These are phyloP conservation scores for Triplophysa dalaica DNA, from an alignment of 2,113 vertebrate genomes.

Conservation along the genomic window DNA sequence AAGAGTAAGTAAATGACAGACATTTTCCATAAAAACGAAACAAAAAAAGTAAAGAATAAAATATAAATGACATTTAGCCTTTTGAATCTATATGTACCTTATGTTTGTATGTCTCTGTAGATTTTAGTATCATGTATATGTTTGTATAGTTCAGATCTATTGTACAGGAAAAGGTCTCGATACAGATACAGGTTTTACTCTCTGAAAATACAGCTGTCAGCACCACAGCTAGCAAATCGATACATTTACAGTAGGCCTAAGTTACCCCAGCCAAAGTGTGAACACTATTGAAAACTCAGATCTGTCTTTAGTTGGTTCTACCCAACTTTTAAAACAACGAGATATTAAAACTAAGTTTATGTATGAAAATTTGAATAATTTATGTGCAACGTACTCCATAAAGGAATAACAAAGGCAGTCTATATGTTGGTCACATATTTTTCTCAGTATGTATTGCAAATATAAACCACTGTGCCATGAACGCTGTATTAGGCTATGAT, in stretches of 20 bases:
- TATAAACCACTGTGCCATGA: too few relatives aligned
- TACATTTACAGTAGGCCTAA: constrained; percentile 36
- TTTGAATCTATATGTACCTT: too few relatives aligned
- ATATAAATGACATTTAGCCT: too few relatives aligned
- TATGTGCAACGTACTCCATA: too few relatives aligned
- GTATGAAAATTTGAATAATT: too few relatives aligned
- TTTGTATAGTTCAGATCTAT: constrained; percentile 33
- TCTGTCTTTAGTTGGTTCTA: not conserved
- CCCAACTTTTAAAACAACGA: too few relatives aligned
- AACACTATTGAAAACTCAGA: constrained; percentile 12
- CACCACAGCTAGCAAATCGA: constrained; percentile 44
- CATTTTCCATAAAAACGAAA: too few relatives aligned
- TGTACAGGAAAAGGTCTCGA: not conserved
- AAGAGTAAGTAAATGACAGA: too few relatives aligned
- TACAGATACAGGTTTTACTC: constrained; percentile 25
- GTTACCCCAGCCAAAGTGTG: not conserved
- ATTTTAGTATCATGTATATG: constrained; percentile 3
- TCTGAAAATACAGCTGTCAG: constrained; percentile 46
- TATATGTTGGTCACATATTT: not conserved
- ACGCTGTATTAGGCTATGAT: too few relatives aligned
- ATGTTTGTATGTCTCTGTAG: constrained; percentile 1
- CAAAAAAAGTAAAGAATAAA: too few relatives aligned
- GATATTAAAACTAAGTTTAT: too few relatives aligned
- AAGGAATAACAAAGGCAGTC: not conserved
- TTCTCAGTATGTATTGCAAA: too few relatives aligned